Conservation (phyloP, 2,113 vertebrate species). For the Herpetotheres cachinnans region DNA sequence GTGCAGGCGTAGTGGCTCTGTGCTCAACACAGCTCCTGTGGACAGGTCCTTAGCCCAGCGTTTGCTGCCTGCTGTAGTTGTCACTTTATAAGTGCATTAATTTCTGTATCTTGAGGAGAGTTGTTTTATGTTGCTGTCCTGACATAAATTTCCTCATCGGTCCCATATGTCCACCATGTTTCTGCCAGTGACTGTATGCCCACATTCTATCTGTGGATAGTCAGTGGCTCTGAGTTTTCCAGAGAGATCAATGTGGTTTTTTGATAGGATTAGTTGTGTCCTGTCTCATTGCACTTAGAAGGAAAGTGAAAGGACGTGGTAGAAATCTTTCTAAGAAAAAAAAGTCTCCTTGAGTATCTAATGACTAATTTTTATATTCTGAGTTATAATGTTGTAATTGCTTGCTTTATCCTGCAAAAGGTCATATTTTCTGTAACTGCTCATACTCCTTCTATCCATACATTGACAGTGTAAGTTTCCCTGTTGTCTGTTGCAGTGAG, state of each 20-base stretch:
- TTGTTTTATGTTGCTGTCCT: not conserved
- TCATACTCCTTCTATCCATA: not conserved
- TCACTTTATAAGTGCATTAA: not conserved
- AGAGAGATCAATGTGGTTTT: not conserved
- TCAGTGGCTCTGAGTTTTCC: not conserved
- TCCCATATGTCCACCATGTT: not conserved
- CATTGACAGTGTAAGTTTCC: not conserved
- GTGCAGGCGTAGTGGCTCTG: not conserved
- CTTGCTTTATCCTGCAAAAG: not conserved
- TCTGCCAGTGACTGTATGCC: not conserved
- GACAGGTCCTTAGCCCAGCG: not conserved
- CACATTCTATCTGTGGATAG: not conserved
- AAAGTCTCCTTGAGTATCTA: not conserved
- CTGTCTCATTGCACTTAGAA: not conserved
- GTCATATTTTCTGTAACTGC: not conserved
- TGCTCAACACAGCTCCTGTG: not conserved
- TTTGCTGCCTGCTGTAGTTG: not conserved
- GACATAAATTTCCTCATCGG: not conserved
- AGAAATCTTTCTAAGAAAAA: not conserved
- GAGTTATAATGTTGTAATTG: not conserved
- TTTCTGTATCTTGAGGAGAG: not conserved
- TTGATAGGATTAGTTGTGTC: not conserved
- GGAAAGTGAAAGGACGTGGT: not conserved
- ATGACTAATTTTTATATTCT: not conserved
- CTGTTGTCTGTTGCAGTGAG: not conserved